These are phyloP conservation scores for Podarcis siculus DNA, from an alignment of 2,797 vertebrate species.

Conservation along the genomic window DNA sequence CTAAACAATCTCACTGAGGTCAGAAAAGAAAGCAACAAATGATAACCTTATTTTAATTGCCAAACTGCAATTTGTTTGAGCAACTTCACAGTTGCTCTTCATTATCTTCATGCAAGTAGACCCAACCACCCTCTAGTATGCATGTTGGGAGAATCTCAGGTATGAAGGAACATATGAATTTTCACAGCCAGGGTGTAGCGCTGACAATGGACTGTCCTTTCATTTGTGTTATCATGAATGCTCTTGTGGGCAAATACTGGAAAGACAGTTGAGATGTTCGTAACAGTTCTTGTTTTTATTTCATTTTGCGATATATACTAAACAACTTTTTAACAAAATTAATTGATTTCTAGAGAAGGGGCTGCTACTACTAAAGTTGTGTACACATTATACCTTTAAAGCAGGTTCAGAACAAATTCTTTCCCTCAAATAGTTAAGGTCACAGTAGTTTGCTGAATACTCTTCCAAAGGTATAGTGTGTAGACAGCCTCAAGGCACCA, in stretches of 20 bases:
- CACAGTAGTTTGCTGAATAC: too few species aligned
- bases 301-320: too few species aligned
- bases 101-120: not conserved
- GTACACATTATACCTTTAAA: too few species aligned
- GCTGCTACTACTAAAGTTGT: not conserved
- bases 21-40: conserved; percentile 12
- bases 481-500: not conserved
- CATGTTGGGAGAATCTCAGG: not conserved
- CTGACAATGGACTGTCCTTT: not conserved
- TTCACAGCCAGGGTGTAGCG: too few species aligned
- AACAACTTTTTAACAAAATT: not conserved
- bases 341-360: not conserved
- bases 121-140: not conserved
- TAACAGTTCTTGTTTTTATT: too few species aligned
- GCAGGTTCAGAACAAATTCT: too few species aligned
- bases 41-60: conserved; percentile 20
- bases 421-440: too few species aligned
- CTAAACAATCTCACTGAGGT: conserved; percentile 12
- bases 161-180: not conserved
- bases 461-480: too few species aligned
- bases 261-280: too few species aligned
- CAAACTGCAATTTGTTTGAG: conserved; percentile 26
- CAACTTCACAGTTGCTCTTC: not conserved
- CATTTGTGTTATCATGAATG: too few species aligned
- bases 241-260: too few species aligned